phyloP scores from a whole-genome alignment of 2,113 vertebrate species.

The Sus scrofa region DNA sequence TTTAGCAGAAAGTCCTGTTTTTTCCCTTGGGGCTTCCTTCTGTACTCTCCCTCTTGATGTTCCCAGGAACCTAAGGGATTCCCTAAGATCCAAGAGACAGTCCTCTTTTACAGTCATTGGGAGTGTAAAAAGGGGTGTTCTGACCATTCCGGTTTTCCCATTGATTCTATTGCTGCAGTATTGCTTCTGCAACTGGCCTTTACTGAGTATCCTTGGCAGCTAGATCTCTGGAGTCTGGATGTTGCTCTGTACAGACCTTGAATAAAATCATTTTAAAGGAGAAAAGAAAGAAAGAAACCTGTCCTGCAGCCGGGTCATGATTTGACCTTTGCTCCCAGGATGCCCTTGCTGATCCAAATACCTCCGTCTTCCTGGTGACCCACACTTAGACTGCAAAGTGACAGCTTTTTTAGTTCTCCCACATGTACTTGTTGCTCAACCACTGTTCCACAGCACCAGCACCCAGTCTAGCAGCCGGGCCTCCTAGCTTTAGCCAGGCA shows the following conservation, averaged over 20 bases:
- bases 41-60: too few species aligned
- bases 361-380: background rate
- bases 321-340: background rate
- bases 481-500: background rate
- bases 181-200: too few species aligned
- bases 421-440: background rate
- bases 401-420: background rate
- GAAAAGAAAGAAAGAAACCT: background rate
- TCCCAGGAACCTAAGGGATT: too few species aligned
- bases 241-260: background rate
- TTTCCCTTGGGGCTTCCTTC: too few species aligned
- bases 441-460: background rate
- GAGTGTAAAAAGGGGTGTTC: too few species aligned
- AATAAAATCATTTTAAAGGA: background rate
- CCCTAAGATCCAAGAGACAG: too few species aligned
- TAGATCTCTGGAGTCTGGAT: background rate
- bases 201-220: background rate
- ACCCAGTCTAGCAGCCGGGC: background rate
- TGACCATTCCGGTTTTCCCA: too few species aligned
- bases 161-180: too few species aligned
- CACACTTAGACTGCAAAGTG: background rate
- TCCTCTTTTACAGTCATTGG: too few species aligned
- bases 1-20: too few species aligned
- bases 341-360: background rate
- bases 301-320: accelerated